Percentiles rank a stretch among this genome's conserved stretches.
phyloP scores from a whole-genome alignment of 2,888 invertebrate genomes.

The Thereva nobilitata region DNA sequence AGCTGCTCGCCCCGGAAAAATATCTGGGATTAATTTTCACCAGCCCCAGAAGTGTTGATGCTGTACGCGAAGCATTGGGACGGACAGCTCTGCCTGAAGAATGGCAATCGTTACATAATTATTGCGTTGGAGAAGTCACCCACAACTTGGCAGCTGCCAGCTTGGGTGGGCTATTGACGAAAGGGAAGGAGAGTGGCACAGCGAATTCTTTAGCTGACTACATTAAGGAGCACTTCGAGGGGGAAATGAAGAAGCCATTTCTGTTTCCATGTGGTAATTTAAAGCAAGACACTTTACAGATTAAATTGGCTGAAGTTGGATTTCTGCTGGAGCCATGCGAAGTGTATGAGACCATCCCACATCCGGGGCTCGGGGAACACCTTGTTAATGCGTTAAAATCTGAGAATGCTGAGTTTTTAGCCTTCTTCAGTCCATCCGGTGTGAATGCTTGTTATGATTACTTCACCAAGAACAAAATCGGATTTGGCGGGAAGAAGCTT shows the following conservation, averaged over 20 bases:
- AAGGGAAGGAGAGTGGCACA: constrained; percentile 63
- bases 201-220: constrained; percentile 60
- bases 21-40: constrained; percentile 63
- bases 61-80: constrained; percentile 58
- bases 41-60: constrained; percentile 63
- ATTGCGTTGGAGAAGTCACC: constrained; percentile 63
- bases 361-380: constrained; percentile 57
- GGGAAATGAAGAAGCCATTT: constrained; percentile 58
- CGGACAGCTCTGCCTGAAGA: constrained; percentile 53
- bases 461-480: constrained; percentile 53
- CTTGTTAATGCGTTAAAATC: constrained; percentile 56
- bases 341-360: constrained; percentile 62
- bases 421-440: constrained; percentile 66
- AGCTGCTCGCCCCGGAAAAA: constrained; percentile 57
- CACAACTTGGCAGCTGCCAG: constrained; percentile 57
- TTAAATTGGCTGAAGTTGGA: constrained; percentile 56
- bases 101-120: constrained; percentile 60
- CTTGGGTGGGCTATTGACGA: constrained; percentile 58
- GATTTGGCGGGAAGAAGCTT: constrained; percentile 56
- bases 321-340: constrained; percentile 59
- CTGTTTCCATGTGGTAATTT: constrained; percentile 64
- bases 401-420: constrained; percentile 60
- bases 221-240: constrained; percentile 60
- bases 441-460: constrained; percentile 59
- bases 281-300: constrained; percentile 60